Base-by-base conservation (phyloP, 2,113 vertebrate genomes). In the Oncorhynchus clarkii region DNA sequence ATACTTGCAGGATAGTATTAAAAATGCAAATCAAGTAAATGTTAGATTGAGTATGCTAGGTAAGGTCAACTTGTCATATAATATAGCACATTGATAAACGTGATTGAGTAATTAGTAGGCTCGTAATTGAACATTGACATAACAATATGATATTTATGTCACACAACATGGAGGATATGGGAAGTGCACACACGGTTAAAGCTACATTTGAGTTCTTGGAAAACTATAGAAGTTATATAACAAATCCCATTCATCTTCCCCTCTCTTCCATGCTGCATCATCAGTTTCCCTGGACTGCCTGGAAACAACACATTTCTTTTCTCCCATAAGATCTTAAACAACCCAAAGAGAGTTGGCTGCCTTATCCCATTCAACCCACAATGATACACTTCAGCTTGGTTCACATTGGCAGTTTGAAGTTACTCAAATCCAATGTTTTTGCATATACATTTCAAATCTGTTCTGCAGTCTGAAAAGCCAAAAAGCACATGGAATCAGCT, bases 231-330 rank as follows among this genome's bases (percentile, higher is more conserved):
- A 71, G 82, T 91, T 92, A 91, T 88, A 88, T 91, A 92, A 92
- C 85, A 83, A 31, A 87, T 88, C 83, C 83, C 84, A 89, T 91
- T 89, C 85, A 89, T 89, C 89, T 90, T 81, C 85, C 78, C 71
- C 78, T 88, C 82, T 87, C 78, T 84, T 84, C 85, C 81, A 83
- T 85, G 87, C 91, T 88, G 87, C 85, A 88, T 93, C 89, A 91
- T 91, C 88, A 88, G 80, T 90, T 89, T 88, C 87, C 27, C 76
- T 54, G 51, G 51, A 76, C 78, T 84, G 81, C 87, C 87, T 92
- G 90, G 87, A 92, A 93, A 90, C 87, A 91, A 89, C 88, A 45
- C 39, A 85, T 88, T 89, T 88, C 86, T 86, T 80, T 80, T 89
- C 84, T 87, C 88, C 86, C 87, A 79, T 81, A 85, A 90, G 90